Conservation (phyloP, 2,113 vertebrate genomes). For the Mustela nigripes region DNA sequence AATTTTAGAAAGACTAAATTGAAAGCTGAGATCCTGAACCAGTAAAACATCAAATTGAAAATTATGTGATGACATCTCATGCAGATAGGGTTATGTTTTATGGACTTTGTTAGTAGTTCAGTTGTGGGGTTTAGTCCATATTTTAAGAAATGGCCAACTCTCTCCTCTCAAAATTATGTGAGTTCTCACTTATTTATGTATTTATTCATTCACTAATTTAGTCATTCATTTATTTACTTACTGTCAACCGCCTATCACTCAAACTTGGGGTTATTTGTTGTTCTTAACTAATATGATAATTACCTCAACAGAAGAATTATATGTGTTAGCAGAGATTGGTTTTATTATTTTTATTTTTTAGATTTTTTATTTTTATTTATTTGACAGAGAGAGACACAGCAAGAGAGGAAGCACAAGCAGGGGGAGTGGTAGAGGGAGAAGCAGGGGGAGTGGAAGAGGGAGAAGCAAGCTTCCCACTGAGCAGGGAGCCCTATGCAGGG, state of each 20-base stretch:
- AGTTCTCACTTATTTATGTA: neutral
- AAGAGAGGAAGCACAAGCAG: too few species aligned
- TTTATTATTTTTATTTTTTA: too few species aligned
- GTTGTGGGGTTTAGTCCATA: neutral
- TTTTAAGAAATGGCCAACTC: neutral
- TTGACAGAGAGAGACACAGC: too few species aligned
- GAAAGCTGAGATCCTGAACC: neutral
- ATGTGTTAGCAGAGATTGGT: neutral
- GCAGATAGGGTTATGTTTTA: neutral
- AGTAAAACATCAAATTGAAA: neutral
- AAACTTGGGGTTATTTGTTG: neutral
- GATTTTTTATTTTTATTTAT: too few species aligned
- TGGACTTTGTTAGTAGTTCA: neutral
- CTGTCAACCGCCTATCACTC: neutral
- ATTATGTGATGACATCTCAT: neutral
- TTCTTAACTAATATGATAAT: slow-evolving; percentile 8
- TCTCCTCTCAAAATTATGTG: neutral
- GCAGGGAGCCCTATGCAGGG: too few species aligned
- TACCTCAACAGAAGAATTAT: neutral
- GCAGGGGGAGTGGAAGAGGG: too few species aligned
- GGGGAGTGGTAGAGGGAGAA: too few species aligned
- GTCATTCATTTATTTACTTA: neutral
- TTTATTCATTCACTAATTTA: neutral
- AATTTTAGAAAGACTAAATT: neutral
- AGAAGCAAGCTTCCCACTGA: too few species aligned